A percentile compares a stretch with the other conserved stretches of the same genome.
These are phyloP conservation scores for Pipistrellus pipistrellus DNA, from an alignment of 2,797 vertebrate species.

Conservation along the genomic window DNA sequence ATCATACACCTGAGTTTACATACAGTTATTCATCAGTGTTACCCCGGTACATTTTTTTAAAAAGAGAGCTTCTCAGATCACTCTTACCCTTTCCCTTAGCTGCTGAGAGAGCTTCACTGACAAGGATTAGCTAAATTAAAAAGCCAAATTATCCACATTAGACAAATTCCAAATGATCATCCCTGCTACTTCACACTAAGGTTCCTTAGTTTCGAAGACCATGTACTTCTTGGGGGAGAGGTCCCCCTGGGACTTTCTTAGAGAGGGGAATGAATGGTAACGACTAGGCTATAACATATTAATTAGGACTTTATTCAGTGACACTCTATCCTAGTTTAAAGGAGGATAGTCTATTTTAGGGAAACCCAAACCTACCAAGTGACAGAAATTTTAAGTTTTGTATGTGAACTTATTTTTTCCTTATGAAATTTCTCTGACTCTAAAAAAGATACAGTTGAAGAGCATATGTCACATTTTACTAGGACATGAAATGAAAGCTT, in stretches of 20 bases:
- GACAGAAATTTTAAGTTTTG: not conserved
- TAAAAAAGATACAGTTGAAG: not conserved
- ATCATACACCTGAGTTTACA: not conserved
- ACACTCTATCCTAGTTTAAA: not conserved
- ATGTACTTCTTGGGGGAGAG: not conserved
- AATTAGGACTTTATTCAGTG: not conserved
- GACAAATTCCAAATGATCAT: not conserved
- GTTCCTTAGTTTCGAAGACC: not conserved
- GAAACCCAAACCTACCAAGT: not conserved
- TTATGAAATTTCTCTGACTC: not conserved
- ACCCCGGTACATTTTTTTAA: not conserved
- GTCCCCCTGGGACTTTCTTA: not conserved
- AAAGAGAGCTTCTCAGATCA: not conserved
- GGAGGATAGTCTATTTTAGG: not conserved
- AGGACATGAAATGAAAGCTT: not conserved
- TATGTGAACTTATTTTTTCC: not conserved
- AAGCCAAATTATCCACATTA: not conserved
- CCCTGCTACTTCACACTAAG: not conserved
- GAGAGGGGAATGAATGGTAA: not conserved
- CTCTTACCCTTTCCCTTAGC: not conserved
- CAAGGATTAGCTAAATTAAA: not conserved
- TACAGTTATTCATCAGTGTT: not conserved
- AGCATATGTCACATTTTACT: not conserved
- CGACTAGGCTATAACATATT: not conserved
- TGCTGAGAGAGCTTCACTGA: not conserved